Conservation (phyloP, 1,140 invertebrate species). For the Protaetia brevitarsis region DNA sequence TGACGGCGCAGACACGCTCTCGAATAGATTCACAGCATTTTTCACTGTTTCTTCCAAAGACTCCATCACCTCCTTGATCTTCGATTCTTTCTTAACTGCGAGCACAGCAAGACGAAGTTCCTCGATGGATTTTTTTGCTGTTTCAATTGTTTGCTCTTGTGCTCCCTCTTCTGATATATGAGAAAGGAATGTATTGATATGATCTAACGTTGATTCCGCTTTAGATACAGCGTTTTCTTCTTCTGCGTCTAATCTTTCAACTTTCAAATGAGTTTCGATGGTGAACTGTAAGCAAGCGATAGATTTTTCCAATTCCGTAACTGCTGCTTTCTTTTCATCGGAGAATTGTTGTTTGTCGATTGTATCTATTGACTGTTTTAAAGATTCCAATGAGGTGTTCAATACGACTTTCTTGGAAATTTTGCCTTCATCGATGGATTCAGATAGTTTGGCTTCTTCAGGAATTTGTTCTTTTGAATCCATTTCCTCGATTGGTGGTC, state of each 20-base stretch:
- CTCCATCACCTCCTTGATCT: conserved; percentile 40
- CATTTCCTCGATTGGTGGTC: too few species aligned
- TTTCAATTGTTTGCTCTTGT: conserved; percentile 32
- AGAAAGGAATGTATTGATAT: conserved; percentile 34
- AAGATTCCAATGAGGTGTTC: not conserved
- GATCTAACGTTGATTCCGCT: conserved; percentile 35
- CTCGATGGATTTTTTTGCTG: conserved; percentile 41
- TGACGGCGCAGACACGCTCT: conserved; percentile 34
- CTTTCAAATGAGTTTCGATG: conserved; percentile 34
- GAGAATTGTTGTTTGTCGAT: conserved; percentile 37
- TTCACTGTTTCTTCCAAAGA: conserved; percentile 44
- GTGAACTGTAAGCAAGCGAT: conserved; percentile 51
- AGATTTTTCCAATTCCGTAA: conserved; percentile 55
- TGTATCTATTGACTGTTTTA: conserved; percentile 24
- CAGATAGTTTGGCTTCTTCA: not conserved
- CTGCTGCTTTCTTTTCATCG: conserved; percentile 51
- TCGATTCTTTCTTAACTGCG: conserved; percentile 34
- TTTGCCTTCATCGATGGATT: not conserved
- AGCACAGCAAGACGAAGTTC: conserved; percentile 41
- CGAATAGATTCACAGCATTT: conserved; percentile 45
- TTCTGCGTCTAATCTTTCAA: conserved; percentile 21
- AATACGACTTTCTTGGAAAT: not conserved
- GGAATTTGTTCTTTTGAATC: too few species aligned
- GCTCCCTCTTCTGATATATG: conserved; percentile 20
- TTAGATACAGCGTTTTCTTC: conserved; percentile 37